Base-by-base conservation (phyloP, 2,797 vertebrate genomes). In the Zenarchopterus dispar region DNA sequence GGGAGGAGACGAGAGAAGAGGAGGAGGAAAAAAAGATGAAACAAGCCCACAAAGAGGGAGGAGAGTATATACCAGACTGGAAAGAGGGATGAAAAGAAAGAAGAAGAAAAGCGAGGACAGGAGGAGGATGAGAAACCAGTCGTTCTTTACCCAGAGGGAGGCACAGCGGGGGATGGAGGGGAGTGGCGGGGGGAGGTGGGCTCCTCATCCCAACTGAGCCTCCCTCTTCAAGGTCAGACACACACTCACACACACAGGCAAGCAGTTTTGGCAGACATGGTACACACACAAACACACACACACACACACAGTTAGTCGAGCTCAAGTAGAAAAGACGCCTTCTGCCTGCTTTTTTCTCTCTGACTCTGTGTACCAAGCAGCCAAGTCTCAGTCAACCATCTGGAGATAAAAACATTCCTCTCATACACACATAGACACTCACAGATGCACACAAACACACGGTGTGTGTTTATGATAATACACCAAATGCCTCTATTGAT, bases 211-310 rank as follows among this genome's bases (percentile, higher is more conserved):
- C 86, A 89, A 89, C 85, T 90, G 90, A 87, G 84, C 86, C 88
- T 88, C 85, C 86, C 84, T 89, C 84, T 86, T 93, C 92, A 93
- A 93, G 93, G 93, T 93, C 92, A 93, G 49, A 67, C 48, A 60
- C 48, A 60, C 58, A 62, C 57, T 44, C 67, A 75, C 60, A 66
- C 65, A 57, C 19, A 45, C 63, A 70, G 13, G 16, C 62, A 70
- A 60, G 60, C 78, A 67, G 66, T 74, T 54, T 36, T 79, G 80
- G 80, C 76, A 82, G 76, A 65, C 73, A 18, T 55, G 53, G 13
- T 19, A 66, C 62, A 57, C 56, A 53, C 70, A 78, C 48, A 76
- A 58, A 75, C 66, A 70, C 57, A 60, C 69, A 63, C 73, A 75
- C 57, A 60, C 70, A 66, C 55, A 71, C 58, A 56, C 73, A 77